A percentile compares a stretch with the other conserved stretches of the same genome.
phyloP scores from a whole-genome alignment of 2,888 invertebrate genomes.

The Epistrophella euchroma region DNA sequence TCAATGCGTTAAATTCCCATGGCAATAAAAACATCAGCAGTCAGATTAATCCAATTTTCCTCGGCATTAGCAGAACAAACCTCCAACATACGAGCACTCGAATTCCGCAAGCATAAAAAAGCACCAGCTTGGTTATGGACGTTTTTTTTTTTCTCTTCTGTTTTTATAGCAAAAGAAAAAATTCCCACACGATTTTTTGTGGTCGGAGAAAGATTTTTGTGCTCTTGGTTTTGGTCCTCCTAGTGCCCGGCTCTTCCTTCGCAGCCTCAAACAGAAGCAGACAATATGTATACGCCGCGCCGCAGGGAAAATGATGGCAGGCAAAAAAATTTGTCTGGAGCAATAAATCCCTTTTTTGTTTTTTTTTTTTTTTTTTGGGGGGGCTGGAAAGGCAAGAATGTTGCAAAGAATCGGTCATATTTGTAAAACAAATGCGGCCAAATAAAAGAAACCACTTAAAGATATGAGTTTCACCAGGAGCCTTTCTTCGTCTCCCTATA shows the following conservation, averaged over 20 bases:
- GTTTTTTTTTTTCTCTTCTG: slow-evolving; percentile 30
- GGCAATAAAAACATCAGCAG: slow-evolving; percentile 76
- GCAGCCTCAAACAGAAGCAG: slow-evolving; percentile 41
- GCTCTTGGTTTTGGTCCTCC: slow-evolving; percentile 43
- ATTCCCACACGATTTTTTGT: slow-evolving; percentile 75
- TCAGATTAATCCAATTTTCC: slow-evolving; percentile 76
- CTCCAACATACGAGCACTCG: slow-evolving; percentile 46
- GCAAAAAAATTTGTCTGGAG: slow-evolving; percentile 66
- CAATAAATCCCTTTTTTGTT: slow-evolving; percentile 76
- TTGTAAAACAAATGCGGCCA: slow-evolving; percentile 76
- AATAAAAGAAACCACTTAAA: slow-evolving; percentile 76
- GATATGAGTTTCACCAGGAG: slow-evolving; percentile 70
- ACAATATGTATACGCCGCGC: slow-evolving; percentile 65
- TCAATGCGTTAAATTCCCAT: slow-evolving; percentile 75
- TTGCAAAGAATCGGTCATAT: slow-evolving; percentile 73
- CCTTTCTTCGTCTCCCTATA: neutral
- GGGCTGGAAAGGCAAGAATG: slow-evolving; percentile 63
- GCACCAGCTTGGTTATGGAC: slow-evolving; percentile 56
- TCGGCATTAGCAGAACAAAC: slow-evolving; percentile 65
- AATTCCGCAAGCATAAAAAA: slow-evolving; percentile 56
- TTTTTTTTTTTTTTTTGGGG: slow-evolving; percentile 9
- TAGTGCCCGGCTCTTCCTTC: slow-evolving; percentile 28
- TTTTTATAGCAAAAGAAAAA: slow-evolving; percentile 58
- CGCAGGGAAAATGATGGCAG: slow-evolving; percentile 61
- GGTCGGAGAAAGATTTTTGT: slow-evolving; percentile 59